phyloP scores from a whole-genome alignment of 2,113 vertebrate genomes.

The Anser cygnoides region DNA sequence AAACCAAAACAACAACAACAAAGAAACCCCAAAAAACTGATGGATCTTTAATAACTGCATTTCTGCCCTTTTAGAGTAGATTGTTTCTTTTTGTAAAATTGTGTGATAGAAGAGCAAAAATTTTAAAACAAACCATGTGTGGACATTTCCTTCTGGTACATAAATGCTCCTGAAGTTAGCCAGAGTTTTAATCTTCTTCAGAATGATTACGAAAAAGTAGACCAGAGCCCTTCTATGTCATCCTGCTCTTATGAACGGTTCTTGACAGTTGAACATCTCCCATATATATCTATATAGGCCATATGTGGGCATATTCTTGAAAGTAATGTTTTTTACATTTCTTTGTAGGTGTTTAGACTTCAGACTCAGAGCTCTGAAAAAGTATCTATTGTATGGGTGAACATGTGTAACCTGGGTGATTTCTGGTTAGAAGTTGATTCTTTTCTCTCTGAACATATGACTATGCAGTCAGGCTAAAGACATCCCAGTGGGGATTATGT shows the following conservation, averaged over 20 bases:
- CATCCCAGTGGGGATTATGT: neutral
- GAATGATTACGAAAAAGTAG: neutral
- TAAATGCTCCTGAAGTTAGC: neutral
- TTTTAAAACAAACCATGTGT: neutral
- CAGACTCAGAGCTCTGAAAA: neutral
- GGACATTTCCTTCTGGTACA: neutral
- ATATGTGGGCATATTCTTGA: neutral
- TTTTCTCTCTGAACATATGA: neutral
- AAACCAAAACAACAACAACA: too few species aligned
- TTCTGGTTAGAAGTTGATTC: neutral
- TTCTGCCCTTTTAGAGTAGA: neutral
- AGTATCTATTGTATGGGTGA: neutral
- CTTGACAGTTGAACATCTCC: neutral
- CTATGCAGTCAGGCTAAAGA: neutral
- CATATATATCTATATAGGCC: neutral
- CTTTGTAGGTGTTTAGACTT: neutral
- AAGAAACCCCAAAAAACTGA: too few species aligned
- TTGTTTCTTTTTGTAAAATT: neutral
- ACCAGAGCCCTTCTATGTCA: neutral
- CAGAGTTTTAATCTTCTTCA: neutral
- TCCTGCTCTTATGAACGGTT: neutral
- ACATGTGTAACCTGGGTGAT: neutral
- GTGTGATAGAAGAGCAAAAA: neutral
- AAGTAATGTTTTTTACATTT: neutral
- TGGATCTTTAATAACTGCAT: neutral